Evolutionary conservation across 2,797 vertebrate species (phyloP).

Genomic region (Semaprochilodus insignis): DNA sequence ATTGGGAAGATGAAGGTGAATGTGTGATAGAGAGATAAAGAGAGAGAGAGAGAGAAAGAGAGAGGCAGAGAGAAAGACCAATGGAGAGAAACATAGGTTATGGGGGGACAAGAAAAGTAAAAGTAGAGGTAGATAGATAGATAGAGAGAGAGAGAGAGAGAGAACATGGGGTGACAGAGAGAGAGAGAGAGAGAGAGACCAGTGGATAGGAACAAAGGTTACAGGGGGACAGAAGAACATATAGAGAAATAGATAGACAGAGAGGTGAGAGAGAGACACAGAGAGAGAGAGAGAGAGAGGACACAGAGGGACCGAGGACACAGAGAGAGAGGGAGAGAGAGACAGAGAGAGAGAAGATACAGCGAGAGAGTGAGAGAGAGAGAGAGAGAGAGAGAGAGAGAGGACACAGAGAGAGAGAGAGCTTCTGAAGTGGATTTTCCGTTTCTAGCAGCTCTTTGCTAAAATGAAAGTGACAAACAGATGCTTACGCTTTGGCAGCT

Average conservation of each 20-base stretch:
- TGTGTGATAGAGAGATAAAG: too few relatives aligned
- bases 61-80: too few relatives aligned
- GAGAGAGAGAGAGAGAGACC: background rate
- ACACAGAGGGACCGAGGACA: background rate
- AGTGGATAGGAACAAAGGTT: background rate
- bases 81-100: background rate
- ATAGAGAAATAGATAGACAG: background rate
- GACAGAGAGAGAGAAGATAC: background rate
- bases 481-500: conserved; percentile 83
- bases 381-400: background rate
- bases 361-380: background rate
- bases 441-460: conserved; percentile 64
- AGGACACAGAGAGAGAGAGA: background rate
- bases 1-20: too few relatives aligned
- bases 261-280: background rate
- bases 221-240: background rate
- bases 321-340: background rate
- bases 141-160: background rate
- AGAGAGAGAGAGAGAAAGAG: too few relatives aligned
- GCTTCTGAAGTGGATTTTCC: conserved; percentile 60
- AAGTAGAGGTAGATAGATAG: background rate
- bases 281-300: background rate
- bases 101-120: background rate
- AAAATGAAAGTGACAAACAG: conserved; percentile 75
- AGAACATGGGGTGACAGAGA: background rate